Percentiles rank a stretch among this genome's conserved stretches.
phyloP scores from a whole-genome alignment of 1,140 invertebrate species.

The Drosophila takahashii region DNA sequence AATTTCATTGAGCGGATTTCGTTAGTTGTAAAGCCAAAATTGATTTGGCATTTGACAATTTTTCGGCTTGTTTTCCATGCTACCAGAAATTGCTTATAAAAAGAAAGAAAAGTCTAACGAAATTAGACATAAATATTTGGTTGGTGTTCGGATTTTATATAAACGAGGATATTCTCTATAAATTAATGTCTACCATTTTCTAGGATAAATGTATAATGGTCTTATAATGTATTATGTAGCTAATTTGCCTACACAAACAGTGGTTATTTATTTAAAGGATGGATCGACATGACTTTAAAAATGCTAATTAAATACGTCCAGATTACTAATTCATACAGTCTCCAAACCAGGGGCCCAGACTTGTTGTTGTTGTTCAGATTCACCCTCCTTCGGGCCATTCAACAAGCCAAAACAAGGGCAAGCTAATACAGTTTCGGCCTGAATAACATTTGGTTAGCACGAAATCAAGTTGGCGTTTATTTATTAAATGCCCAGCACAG shows the following conservation, averaged over 20 bases:
- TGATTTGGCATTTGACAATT: slow-evolving; percentile 33
- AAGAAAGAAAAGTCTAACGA: slow-evolving; percentile 1
- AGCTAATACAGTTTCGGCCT: slow-evolving; percentile 14
- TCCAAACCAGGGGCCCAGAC: neutral
- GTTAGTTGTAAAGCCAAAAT: slow-evolving; percentile 49
- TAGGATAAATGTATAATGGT: too few relatives aligned
- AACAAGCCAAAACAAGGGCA: slow-evolving; percentile 9
- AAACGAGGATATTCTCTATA: neutral
- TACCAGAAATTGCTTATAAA: slow-evolving; percentile 17
- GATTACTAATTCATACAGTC: neutral
- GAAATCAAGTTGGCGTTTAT: neutral
- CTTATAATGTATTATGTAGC: too few relatives aligned
- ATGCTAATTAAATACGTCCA: neutral
- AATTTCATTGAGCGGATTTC: slow-evolving; percentile 38
- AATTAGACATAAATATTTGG: slow-evolving; percentile 7
- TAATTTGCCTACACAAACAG: neutral
- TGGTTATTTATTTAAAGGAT: neutral
- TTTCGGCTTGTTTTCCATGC: slow-evolving; percentile 15
- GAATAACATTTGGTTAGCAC: slow-evolving; percentile 6
- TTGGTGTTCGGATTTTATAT: too few relatives aligned
- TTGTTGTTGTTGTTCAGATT: neutral
- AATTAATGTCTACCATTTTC: too few relatives aligned
- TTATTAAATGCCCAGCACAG: slow-evolving; percentile 6
- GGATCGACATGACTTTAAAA: neutral
- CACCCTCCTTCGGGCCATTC: neutral